Evolutionary conservation across 1,140 invertebrate genomes (phyloP), one percentile per base, ranked within the genome.

Genomic region (Drosophila kikkawai): DNA sequence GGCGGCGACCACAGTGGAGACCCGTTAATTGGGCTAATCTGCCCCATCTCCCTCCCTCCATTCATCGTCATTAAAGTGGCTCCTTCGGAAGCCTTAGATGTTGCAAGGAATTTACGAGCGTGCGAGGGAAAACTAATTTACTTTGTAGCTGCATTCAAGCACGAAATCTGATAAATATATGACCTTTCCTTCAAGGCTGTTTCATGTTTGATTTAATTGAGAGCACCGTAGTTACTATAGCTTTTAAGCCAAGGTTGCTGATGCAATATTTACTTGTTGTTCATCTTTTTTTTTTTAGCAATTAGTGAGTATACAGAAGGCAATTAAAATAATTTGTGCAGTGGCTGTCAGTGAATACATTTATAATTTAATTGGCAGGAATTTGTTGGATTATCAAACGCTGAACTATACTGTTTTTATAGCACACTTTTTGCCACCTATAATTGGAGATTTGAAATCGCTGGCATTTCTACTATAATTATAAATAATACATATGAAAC

Each of bases 21-120:
- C 32, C 57, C 53, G 67, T 42, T 70, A 70, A 70, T 69, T 69
- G 39, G 66, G 39, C 65, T 69, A 69, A 70, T 70, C 37, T 50
- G 7, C n/a, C n/a, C n/a, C 50, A 19, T 29, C 19, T 42, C 17
- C n/a, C 2, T 19, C 15, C 51, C 26, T 19, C 26, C 53, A 41
- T 32, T 36, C 13, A 55, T 56, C 53, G 13, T 12, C 39, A 70
- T 39, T 29, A 19, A 71, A 34, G 42, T n/a, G 12, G 44, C 29
- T 67, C 34, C 26, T 4, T n/a, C 5, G 12, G 66, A 51, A 67
- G 32, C 61, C 66, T 22, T n/a, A 53, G 8, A 39, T n/a, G 39
- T 17, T 26, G 37, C 26, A 41, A 5, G 19, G 12, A 7, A 48
- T 11, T 17, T 51, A 26, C 15, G 39, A 22, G 56, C 39, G 29